These are phyloP conservation scores for Agrotis puta DNA, from an alignment of 2,888 invertebrate species.

Conservation along the genomic window DNA sequence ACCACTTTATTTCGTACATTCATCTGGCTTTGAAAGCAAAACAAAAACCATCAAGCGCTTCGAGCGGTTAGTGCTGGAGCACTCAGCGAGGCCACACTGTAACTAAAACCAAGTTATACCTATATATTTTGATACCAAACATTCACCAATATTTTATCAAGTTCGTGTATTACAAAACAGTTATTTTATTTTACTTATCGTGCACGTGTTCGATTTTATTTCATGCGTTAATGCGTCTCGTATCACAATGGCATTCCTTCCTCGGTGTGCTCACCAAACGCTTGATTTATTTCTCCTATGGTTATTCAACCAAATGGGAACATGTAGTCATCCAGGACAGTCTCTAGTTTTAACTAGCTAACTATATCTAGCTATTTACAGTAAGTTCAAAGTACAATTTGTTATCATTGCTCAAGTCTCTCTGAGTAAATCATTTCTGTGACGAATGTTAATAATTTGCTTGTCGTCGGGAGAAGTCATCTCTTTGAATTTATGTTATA, in stretches of 20 bases:
- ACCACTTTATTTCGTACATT: constrained; percentile 29
- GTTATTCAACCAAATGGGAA: constrained; percentile 49
- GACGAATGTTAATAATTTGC: constrained; percentile 31
- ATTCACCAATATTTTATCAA: constrained; percentile 30
- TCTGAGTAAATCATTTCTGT: constrained; percentile 29
- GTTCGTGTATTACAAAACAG: constrained; percentile 31
- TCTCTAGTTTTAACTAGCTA: constrained; percentile 21
- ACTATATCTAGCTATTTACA: constrained; percentile 47
- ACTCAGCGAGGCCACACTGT: constrained; percentile 41
- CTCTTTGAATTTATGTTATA: constrained; percentile 21
- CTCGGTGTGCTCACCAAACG: constrained; percentile 51
- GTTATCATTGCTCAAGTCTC: constrained; percentile 52
- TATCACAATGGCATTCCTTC: constrained; percentile 60
- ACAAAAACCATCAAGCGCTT: constrained; percentile 32
- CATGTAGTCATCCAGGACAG: constrained; percentile 28
- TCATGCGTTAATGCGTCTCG: constrained; percentile 56
- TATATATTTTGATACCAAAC: constrained; percentile 13
- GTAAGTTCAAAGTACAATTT: constrained; percentile 60
- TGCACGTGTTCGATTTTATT: constrained; percentile 57
- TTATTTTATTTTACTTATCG: constrained; percentile 56
- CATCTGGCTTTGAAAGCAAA: constrained; percentile 25
- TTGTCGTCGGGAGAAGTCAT: constrained; percentile 3
- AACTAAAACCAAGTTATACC: constrained; percentile 15
- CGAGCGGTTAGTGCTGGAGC: constrained; percentile 36
- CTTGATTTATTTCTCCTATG: constrained; percentile 53